phyloP scores from a whole-genome alignment of 1,140 invertebrate genomes.

The Lepidurus packardi region DNA sequence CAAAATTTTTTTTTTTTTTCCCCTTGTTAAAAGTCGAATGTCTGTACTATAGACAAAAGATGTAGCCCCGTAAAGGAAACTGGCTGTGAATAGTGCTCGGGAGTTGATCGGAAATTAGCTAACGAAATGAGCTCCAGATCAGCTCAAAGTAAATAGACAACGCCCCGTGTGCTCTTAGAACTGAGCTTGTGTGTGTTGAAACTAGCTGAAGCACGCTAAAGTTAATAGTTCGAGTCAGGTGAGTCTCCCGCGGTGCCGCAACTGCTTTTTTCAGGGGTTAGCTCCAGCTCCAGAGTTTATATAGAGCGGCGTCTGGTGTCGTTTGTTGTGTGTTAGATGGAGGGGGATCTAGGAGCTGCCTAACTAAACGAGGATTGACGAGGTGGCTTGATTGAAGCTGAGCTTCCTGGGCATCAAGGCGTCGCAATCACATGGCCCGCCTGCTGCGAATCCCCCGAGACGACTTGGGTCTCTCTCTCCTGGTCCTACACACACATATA shows the following conservation, averaged over 20 bases:
- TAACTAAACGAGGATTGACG: slow-evolving; percentile 18
- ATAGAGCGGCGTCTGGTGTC: not conserved
- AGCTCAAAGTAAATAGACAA: no score
- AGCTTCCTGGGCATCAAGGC: slow-evolving; percentile 20
- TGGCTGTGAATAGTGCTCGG: no score
- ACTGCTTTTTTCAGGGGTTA: not conserved
- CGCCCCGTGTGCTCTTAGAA: no score
- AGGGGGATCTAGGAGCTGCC: slow-evolving; percentile 11
- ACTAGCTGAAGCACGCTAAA: not conserved
- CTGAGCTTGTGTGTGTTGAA: no score
- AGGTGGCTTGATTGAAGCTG: slow-evolving; percentile 18
- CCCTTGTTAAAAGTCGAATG: no score
- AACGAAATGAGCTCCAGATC: no score
- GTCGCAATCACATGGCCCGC: slow-evolving; percentile 20
- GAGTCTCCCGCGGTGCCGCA: not conserved
- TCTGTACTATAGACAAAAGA: no score
- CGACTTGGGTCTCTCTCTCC: not conserved
- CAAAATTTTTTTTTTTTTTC: not conserved
- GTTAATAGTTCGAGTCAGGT: not conserved
- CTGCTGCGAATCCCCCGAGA: not conserved
- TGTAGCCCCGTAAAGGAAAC: no score
- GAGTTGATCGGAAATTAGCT: no score
- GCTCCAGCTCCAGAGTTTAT: not conserved
- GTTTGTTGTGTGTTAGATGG: not conserved
- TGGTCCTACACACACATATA: not conserved